Conservation (phyloP, 2,113 vertebrate genomes). For the Pontoporia blainvillei region DNA sequence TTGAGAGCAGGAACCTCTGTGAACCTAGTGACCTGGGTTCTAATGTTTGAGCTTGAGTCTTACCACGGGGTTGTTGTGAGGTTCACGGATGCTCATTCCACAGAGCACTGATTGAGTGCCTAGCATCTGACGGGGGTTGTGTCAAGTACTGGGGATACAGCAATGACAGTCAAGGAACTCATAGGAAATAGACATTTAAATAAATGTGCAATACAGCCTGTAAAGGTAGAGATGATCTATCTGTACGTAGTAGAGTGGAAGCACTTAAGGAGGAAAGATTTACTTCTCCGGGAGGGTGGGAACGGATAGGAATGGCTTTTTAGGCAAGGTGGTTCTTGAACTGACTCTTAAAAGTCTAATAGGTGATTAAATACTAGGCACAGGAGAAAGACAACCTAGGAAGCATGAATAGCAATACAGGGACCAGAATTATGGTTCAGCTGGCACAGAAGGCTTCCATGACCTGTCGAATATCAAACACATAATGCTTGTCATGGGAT, state of each 20-base stretch:
- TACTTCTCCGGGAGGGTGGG: background rate
- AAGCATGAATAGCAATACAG: background rate
- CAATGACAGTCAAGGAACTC: background rate
- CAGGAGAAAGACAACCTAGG: background rate
- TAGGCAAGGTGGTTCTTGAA: background rate
- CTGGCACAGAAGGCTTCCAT: background rate
- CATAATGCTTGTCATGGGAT: background rate
- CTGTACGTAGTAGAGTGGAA: background rate
- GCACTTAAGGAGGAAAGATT: background rate
- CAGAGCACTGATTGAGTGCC: background rate
- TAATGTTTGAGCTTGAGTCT: background rate
- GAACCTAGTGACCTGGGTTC: background rate
- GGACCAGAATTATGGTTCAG: background rate
- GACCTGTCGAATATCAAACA: background rate
- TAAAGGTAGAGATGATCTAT: background rate
- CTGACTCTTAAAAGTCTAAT: background rate
- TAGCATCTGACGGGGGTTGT: background rate
- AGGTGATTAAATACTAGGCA: background rate
- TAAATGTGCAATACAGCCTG: background rate
- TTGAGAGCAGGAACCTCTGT: background rate
- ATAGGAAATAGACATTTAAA: background rate
- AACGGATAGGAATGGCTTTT: background rate
- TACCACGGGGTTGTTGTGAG: background rate
- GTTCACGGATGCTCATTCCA: background rate
- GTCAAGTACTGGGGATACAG: background rate